Percentiles rank a stretch among this genome's conserved stretches.
Evolutionary conservation across 2,113 vertebrate species (phyloP).

Genomic region (Oryzias curvinotus): DNA sequence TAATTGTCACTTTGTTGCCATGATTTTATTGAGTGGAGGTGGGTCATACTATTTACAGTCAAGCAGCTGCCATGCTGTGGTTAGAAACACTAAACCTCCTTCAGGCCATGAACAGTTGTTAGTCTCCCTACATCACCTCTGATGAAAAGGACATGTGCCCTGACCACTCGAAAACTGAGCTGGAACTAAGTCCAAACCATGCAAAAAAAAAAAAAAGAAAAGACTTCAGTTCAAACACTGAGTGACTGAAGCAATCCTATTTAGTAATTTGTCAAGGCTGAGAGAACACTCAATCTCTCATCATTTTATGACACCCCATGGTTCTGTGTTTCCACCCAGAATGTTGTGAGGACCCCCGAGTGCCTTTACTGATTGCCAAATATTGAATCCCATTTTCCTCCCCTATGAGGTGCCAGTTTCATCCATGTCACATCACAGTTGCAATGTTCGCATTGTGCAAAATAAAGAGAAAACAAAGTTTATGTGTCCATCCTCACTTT

Average conservation of each 20-base stretch:
- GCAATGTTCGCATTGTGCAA: slow-evolving; percentile 19
- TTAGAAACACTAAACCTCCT: slow-evolving; percentile 20
- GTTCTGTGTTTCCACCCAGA: slow-evolving; percentile 13
- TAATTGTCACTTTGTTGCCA: too few species aligned
- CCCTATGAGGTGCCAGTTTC: slow-evolving; percentile 9
- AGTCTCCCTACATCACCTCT: background rate
- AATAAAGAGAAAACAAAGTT: slow-evolving; percentile 42
- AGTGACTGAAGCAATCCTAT: slow-evolving; percentile 36
- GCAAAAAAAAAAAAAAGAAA: too few species aligned
- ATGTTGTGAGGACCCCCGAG: slow-evolving; percentile 18
- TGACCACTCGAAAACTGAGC: slow-evolving; percentile 33
- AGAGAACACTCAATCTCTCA: slow-evolving; percentile 22
- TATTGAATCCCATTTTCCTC: slow-evolving; percentile 21
- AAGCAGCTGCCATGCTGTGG: slow-evolving; percentile 24
- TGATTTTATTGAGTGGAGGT: too few species aligned
- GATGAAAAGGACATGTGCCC: slow-evolving; percentile 29
- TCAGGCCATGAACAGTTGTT: slow-evolving; percentile 30
- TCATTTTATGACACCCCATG: slow-evolving; percentile 35
- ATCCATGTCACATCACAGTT: slow-evolving; percentile 32
- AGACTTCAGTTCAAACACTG: slow-evolving; percentile 18
- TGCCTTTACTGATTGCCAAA: slow-evolving; percentile 15
- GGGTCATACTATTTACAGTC: background rate
- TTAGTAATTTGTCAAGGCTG: slow-evolving; percentile 39
- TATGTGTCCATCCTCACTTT: slow-evolving; percentile 30
- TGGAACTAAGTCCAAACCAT: slow-evolving; percentile 38